Conservation (phyloP, 37 sponge, comb jelly and placozoan genomes). For the Haliclona indistincta region DNA sequence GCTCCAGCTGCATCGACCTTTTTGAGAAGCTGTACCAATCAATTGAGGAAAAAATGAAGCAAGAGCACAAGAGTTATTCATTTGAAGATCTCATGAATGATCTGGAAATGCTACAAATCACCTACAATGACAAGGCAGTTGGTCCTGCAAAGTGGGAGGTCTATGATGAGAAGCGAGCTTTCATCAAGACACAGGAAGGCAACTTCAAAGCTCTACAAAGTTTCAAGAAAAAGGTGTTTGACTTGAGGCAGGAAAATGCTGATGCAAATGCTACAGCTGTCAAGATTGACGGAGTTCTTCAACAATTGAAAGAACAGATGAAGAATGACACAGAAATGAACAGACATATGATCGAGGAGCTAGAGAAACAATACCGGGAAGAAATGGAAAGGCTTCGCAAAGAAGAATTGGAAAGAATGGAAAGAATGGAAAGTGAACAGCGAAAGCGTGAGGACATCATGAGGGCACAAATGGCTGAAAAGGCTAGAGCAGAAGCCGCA, state of each 20-base stretch:
- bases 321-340: constrained; percentile 2
- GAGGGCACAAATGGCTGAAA: constrained; percentile 14
- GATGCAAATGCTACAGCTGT: not conserved
- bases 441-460: not conserved
- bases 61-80: not conserved
- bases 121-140: constrained; percentile 16
- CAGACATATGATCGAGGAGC: not conserved
- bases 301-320: constrained; percentile 5
- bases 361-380: not conserved
- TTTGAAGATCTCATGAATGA: constrained; percentile 9
- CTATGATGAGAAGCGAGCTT: constrained; percentile 1
- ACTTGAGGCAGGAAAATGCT: not conserved
- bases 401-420: not conserved
- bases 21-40: constrained; percentile 19
- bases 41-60: not conserved
- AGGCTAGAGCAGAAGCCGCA: not conserved
- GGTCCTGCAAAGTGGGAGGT: constrained; percentile 54
- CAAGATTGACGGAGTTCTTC: not conserved
- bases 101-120: not conserved
- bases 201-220: not conserved
- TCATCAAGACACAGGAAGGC: not conserved
- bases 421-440: not conserved
- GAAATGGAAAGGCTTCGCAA: not conserved
- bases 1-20: not conserved
- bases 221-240: constrained; percentile 13